Conservation (phyloP, 2,113 vertebrate genomes). For the Rhinichthys klamathensis region DNA sequence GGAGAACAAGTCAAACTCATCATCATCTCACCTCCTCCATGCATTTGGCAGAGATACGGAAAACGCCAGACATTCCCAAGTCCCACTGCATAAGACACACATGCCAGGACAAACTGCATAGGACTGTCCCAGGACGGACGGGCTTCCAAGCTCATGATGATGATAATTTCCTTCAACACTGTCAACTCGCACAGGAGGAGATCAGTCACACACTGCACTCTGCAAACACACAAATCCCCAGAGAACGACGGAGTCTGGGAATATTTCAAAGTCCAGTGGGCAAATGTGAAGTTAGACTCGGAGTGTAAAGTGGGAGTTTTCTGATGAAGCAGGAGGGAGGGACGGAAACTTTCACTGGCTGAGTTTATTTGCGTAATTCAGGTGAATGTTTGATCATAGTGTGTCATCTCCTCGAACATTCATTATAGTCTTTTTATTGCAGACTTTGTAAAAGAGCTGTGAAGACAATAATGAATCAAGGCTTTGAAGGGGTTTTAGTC, state of each 20-base stretch:
- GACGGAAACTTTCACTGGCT: slow-evolving; percentile 7
- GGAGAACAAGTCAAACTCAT: not conserved
- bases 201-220: not conserved
- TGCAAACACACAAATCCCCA: not conserved
- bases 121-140: slow-evolving; percentile 86
- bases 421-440: not conserved
- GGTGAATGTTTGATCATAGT: slow-evolving; percentile 63
- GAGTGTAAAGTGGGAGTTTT: slow-evolving; percentile 29
- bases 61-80: slow-evolving; percentile 97
- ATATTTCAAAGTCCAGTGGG: slow-evolving; percentile 10
- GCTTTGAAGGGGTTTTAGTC: too few relatives aligned
- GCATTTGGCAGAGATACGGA: slow-evolving; percentile 94
- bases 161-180: not conserved
- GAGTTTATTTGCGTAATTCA: slow-evolving; percentile 22
- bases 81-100: slow-evolving; percentile 91
- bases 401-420: not conserved
- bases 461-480: too few relatives aligned
- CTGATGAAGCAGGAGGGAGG: slow-evolving; percentile 49
- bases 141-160: slow-evolving; percentile 70
- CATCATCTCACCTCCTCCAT: slow-evolving; percentile 90
- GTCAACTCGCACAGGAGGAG: not conserved
- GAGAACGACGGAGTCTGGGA: not conserved
- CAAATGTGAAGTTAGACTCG: not conserved
- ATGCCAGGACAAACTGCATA: slow-evolving; percentile 88
- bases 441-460: not conserved